Evolutionary conservation across 1,140 invertebrate genomes (phyloP), one percentile per base, ranked within the genome.

Genomic region (Drosophila truncata): DNA sequence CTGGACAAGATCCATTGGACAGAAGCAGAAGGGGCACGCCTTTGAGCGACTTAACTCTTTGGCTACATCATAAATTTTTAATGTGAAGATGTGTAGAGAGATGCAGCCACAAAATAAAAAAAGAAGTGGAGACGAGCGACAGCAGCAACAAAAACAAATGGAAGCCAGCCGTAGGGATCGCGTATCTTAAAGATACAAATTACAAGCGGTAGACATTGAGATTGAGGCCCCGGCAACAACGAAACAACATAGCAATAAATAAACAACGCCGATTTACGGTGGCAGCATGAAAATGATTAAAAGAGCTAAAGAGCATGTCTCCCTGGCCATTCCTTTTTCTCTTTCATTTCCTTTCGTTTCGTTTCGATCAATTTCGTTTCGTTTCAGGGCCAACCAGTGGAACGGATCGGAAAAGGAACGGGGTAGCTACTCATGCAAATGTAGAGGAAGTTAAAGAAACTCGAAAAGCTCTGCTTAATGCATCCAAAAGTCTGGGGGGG

Each of bases 101-200:
- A 83, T 74, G 47, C 65, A 74, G 35, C 65, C 55, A 74, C 49
- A 64, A 62, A 59, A 42, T 13, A 33, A 70, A 49, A 67, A 35
- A 31, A 11, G 4, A 25, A 20, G 23, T 41, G 60, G 27, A 63
- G 41, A 72, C 27, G n/a, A 33, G 0, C 20, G 35, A 50, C 52
- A 58, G 47, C 59, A 31, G 42, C 42, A 75, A 18, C 41, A 64
- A 72, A 49, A 72, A 72, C 49, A 50, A 50, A 73, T 49, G 35
- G 59, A 76, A 65, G 44, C 50, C 76, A 66, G 73, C 73, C 83
- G 82, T 90, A 64, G 80, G 44, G 35, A 72, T 44, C 73, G 59
- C 64, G 64, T 88, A 88, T 88, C 85, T 90, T 90, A 85, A 88
- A 88, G 85, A 85, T 88, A 88, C 85, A 88, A 88, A 88, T 88